Evolutionary conservation across 2,113 vertebrate genomes (phyloP).

Genomic region (Phocoena sinus): DNA sequence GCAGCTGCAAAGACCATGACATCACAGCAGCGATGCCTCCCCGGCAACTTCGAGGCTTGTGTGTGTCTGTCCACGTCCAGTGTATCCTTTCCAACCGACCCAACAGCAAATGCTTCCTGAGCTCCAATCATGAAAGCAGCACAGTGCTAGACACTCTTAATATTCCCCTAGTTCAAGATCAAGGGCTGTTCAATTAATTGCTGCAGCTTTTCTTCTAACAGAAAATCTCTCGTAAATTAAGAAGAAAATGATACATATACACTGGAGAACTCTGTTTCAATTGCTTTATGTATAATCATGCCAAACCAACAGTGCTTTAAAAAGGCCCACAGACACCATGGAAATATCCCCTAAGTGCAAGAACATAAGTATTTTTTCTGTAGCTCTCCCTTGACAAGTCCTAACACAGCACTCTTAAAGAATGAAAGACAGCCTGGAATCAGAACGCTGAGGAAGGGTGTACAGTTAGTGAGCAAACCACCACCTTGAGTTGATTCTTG

Average conservation of each 20-base stretch:
- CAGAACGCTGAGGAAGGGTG: background rate
- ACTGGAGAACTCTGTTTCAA: background rate
- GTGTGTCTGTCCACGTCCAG: background rate
- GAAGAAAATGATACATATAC: background rate
- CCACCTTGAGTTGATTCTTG: background rate
- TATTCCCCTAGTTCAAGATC: background rate
- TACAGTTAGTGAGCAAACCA: background rate
- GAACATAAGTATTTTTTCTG: background rate
- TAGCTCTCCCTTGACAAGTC: background rate
- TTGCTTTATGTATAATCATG: background rate
- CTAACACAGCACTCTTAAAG: background rate
- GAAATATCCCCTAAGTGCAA: background rate
- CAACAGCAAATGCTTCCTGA: background rate
- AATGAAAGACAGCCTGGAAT: background rate
- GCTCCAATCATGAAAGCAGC: background rate
- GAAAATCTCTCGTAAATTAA: background rate
- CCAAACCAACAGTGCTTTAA: background rate
- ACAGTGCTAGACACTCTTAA: background rate
- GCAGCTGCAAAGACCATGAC: background rate
- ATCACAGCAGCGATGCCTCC: background rate
- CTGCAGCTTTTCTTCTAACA: background rate
- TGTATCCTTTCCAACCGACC: background rate
- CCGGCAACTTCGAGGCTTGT: background rate
- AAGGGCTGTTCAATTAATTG: background rate
- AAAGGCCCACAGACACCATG: accelerated